Evolutionary conservation across 2,113 vertebrate genomes (phyloP), one percentile per base, ranked within the genome.

Genomic region (Salminus brasiliensis): DNA sequence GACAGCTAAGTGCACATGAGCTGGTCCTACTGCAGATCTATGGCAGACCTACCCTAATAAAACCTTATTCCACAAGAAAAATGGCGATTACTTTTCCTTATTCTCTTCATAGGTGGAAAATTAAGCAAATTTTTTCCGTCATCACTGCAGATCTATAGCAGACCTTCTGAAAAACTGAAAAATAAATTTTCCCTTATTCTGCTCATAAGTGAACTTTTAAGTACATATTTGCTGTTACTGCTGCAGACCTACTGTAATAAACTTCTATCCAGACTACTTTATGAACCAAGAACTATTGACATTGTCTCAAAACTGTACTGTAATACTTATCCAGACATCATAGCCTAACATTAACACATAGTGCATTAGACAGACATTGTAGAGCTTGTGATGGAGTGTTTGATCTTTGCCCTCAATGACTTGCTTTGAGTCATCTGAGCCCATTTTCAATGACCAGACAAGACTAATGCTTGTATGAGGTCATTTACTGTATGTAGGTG

Each of bases 401-500:
- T 57, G 6, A 36, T 62, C 53, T 78, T 49, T 70, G 53, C 66
- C 67, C 66, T 36, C 39, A 53, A 65, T 39, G 1, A 25, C 55
- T 59, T 72, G 18, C 52, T 25, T 62, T 45, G n/a, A 79, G 69
- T 25, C 69, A 27, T 60, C 11, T 57, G 78, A 73, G 62, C 49
- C 25, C 18, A 49, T 55, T 60, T 45, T 55, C n/a, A 8, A 45
- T 49, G 27, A 60, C 25, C n/a, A 76, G 43, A 53, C 34, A 52
- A 45, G 57, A 43, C 47, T 60, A 30, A 49, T 67, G 52, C 72
- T 29, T 72, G 39, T 45, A 34, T 81, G 76, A 81, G 71, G 53
- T 79, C 72, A 79, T 84, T 79, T 60, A 74, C 59, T 39, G 36
- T 75, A 70, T 70, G 69, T 63, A 34, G 72, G 39, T 36, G 68